Conservation (phyloP, 2,113 vertebrate species). For the Nothoprocta perdicaria region DNA sequence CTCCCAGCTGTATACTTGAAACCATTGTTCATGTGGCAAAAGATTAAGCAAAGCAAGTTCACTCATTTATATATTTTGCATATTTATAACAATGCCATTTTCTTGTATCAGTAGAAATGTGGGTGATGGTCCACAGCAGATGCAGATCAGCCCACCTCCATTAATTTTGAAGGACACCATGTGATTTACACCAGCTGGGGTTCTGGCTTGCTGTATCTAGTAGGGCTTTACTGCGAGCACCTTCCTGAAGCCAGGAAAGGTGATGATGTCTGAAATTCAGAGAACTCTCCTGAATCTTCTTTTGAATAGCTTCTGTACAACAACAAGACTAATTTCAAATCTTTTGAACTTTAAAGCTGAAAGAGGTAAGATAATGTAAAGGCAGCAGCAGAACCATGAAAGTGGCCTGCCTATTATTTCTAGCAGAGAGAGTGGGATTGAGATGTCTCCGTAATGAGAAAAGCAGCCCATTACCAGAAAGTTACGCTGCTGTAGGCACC, state of each 20-base stretch:
- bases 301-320: neutral
- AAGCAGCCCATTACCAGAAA: neutral
- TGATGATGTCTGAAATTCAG: neutral
- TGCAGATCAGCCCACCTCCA: neutral
- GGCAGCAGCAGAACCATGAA: neutral
- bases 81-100: neutral
- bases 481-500: neutral
- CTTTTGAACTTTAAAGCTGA: neutral
- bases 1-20: slow-evolving; percentile 22
- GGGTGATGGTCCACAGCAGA: neutral
- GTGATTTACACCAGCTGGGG: neutral
- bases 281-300: neutral
- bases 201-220: neutral
- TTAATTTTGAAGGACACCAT: neutral
- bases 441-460: fast-evolving
- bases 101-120: neutral
- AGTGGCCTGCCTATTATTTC: neutral
- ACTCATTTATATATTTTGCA: slow-evolving; percentile 33
- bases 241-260: neutral
- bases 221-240: neutral
- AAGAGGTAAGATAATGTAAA: neutral
- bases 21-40: neutral
- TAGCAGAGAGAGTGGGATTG: neutral
- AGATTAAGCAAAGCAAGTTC: slow-evolving; percentile 26
- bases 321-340: neutral